Base-by-base conservation (phyloP, 2,113 vertebrate species). In the Synodontis membranacea region DNA sequence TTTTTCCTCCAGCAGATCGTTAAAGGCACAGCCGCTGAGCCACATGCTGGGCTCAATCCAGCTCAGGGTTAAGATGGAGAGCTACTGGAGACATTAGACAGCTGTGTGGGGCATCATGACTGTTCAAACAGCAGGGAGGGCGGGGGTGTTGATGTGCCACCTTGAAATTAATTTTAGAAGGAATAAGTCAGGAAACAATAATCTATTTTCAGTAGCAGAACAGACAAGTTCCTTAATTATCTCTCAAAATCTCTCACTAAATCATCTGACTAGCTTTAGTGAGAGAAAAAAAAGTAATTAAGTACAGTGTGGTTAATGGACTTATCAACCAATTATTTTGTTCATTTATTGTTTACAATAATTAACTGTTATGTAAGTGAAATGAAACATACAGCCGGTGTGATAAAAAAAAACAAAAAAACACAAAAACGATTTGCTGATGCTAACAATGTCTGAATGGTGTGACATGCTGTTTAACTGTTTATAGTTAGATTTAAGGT, bases 21-120 rank as follows among this genome's bases (percentile, higher is more conserved):
- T 82, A 82, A 82, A 82, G 80, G 31, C 58, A 82, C 58, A 62
- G 80, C 12, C 56, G 3, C 58, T 46, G 28, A 82, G 58, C 58
- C 80, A 19, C 58, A 82, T 46, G 80, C 42, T 64, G 80, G 14
- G 58, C 9, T 44, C 80, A 64, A 46, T 82, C 56, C 58, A 64
- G 80, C 58, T 62, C 42, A 28, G 39, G 80, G 37, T 62, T 62
- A 82, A 82, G 80, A 82, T 64, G 58, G 39, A 82, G 19, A 82
- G 58, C 37, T 64, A 82, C 23, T 15, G 42, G 42, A 62, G 80
- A 64, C 25, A 82, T 64, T 82, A 82, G 80, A 82, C 80, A 82
- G 58, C 58, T 82, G 58, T 64, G 56, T 82, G 42, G 39, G 58
- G 58, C 25, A 28, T 64, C 80, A 64, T 64, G 58, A n/a, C 39